Percentiles rank a stretch among this genome's conserved stretches.
Evolutionary conservation across 2,113 vertebrate genomes (phyloP).

Genomic region (Todiramphus chloris): DNA sequence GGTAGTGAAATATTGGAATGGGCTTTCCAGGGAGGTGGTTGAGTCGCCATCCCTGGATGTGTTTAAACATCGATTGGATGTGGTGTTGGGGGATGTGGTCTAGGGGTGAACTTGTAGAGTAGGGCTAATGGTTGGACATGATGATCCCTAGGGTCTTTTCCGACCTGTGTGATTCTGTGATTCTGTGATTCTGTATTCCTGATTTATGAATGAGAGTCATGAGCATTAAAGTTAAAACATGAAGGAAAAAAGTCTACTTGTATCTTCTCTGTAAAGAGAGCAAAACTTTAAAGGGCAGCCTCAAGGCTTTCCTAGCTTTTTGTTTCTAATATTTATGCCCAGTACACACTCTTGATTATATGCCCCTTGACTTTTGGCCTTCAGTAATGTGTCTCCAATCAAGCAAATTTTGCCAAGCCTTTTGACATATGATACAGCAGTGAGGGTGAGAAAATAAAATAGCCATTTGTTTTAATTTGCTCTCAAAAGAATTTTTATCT

Average conservation of each 20-base stretch:
- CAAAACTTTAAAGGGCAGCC: neutral
- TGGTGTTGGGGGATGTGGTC: too few relatives aligned
- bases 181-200: neutral
- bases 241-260: neutral
- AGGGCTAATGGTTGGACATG: too few relatives aligned
- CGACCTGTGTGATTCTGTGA: too few relatives aligned
- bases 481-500: neutral
- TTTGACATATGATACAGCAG: neutral
- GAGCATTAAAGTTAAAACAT: neutral
- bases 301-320: neutral
- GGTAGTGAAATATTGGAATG: too few relatives aligned
- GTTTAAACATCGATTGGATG: too few relatives aligned
- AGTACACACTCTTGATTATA: neutral
- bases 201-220: neutral
- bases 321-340: neutral
- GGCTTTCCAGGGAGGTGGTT: too few relatives aligned
- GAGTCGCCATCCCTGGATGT: too few relatives aligned
- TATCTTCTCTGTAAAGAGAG: neutral
- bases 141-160: too few relatives aligned
- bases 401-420: neutral
- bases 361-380: neutral
- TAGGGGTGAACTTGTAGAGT: too few relatives aligned
- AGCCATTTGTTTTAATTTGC: neutral
- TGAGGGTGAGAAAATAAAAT: neutral
- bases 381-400: neutral